Evolutionary conservation across 2,888 invertebrate genomes (phyloP), one percentile per base, ranked within the genome.

Genomic region (Therioaphis trifolii): DNA sequence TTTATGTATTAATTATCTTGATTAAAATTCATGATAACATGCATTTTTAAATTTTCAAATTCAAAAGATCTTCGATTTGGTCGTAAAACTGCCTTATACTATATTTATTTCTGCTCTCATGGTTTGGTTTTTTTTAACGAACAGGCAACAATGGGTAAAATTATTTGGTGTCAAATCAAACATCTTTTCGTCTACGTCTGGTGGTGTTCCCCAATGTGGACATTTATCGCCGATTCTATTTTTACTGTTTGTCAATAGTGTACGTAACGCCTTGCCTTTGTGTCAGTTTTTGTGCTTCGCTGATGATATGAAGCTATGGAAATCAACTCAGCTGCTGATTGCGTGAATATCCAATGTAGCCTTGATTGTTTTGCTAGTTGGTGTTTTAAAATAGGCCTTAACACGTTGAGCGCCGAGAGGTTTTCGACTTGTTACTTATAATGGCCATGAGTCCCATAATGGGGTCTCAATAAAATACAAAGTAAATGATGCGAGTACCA

Each of bases 381-480:
- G 35, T 66, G 66, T n/a, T n/a, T 11, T 66, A 35, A 18, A n/a
- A 35, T 66, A 66, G 66, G 66, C 11, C n/a, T 55, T 55, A 55
- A 55, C 63, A 66, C 63, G 63, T 66, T 66, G 63, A 66, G 63
- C 63, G 63, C 63, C 63, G 63, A 66, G 63, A 35, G 63, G 63
- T 66, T 66, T 66, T 35, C 35, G 63, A 66, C 63, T 66, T 66
- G 63, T 66, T 66, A 66, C 63, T 66, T 15, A 66, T 18, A 18
- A 18, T 35, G 63, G 63, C 63, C 63, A 66, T 35, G 63, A 66
- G 63, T 66, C 63, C 63, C 63, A 66, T 18, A 66, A 18, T 66
- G 29, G 63, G 63, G 63, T 66, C 63, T 66, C 63, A 66, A 66
- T 18, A 66, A 66, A 18, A 66, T 35, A 66, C 63, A 66, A 66